phyloP scores from a whole-genome alignment of 1,140 invertebrate genomes.

The Alviniconcha marisindica region DNA sequence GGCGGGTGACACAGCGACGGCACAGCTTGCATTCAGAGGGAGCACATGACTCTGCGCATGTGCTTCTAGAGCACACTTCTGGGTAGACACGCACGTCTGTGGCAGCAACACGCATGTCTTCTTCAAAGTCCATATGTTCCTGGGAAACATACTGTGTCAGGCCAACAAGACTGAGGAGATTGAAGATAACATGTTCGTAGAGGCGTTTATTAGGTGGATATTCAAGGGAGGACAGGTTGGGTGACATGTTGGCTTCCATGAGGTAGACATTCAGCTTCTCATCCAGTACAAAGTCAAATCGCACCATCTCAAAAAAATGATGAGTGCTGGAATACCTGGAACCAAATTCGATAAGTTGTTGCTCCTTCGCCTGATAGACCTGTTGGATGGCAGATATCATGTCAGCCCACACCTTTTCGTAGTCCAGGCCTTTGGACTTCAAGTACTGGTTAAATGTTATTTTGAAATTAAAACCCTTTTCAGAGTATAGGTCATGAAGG shows the following conservation, averaged over 20 bases:
- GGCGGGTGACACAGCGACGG: conserved; percentile 83
- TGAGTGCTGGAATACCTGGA: conserved; percentile 67
- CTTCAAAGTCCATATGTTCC: conserved; percentile 70
- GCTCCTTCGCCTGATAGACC: conserved; percentile 87
- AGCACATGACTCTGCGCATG: conserved; percentile 36
- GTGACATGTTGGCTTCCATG: conserved; percentile 99
- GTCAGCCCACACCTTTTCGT: conserved; percentile 87
- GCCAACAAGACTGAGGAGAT: conserved; percentile 89
- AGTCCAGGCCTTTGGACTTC: conserved; percentile 82
- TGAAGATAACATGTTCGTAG: conserved; percentile 95
- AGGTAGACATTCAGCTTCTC: conserved; percentile 91
- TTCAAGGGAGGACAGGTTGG: conserved; percentile 95
- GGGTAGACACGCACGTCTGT: conserved; percentile 89
- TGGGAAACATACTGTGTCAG: conserved; percentile 76
- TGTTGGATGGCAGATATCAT: conserved; percentile 87
- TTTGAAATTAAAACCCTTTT: conserved; percentile 90
- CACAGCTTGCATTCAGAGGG: conserved; percentile 85
- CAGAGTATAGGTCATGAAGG: conserved; percentile 85
- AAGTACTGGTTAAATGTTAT: conserved; percentile 91
- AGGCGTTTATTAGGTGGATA: conserved; percentile 91
- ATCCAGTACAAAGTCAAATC: conserved; percentile 95
- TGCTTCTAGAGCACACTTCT: conserved; percentile 81
- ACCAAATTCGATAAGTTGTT: conserved; percentile 74
- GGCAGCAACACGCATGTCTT: conserved; percentile 84
- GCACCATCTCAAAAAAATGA: conserved; percentile 96